phyloP scores from a whole-genome alignment of 2,113 vertebrate species.

The Merops nubicus region DNA sequence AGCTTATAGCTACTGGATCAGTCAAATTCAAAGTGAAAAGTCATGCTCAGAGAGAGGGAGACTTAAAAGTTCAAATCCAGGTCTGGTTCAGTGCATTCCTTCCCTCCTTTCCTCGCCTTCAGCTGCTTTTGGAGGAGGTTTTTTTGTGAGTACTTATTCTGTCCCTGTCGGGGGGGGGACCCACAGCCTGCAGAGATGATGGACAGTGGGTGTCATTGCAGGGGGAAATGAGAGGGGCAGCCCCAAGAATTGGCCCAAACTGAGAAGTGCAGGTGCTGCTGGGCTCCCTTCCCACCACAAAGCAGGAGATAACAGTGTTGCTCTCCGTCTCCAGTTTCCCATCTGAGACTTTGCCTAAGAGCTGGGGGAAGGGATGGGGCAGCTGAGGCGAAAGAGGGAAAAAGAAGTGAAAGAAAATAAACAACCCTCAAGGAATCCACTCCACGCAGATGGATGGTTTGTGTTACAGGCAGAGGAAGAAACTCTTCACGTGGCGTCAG shows the following conservation, averaged over 20 bases:
- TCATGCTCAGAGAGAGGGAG: not conserved
- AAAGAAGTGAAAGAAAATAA: constrained; percentile 5
- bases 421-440: not conserved
- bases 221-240: not conserved
- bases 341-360: not conserved
- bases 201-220: not conserved
- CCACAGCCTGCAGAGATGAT: fast-evolving
- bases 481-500: not conserved
- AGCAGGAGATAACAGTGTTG: fast-evolving
- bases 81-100: not conserved
- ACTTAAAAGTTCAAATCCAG: constrained; percentile 36
- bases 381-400: not conserved
- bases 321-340: not conserved
- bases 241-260: not conserved
- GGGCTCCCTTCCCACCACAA: not conserved
- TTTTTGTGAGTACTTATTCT: not conserved
- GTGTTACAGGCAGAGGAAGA: not conserved
- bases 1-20: not conserved
- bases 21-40: constrained; percentile 26
- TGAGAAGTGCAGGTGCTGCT: not conserved
- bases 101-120: not conserved
- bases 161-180: not conserved
- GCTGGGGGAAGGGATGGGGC: not conserved
- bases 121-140: not conserved
- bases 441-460: not conserved